Base-by-base conservation (phyloP, 2,888 invertebrate species). In the Hyles lineata region DNA sequence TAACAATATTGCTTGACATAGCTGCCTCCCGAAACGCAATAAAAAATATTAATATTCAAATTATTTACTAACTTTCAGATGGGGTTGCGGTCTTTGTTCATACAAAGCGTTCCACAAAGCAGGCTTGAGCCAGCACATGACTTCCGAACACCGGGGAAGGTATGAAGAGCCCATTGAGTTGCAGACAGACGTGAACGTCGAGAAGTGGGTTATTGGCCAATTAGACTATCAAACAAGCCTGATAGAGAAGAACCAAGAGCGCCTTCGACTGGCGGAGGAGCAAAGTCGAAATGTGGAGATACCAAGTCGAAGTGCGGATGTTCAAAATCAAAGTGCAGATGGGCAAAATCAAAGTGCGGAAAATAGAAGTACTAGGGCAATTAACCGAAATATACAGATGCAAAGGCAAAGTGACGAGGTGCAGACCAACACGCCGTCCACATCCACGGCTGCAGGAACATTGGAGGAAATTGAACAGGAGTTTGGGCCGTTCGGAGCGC, bases 11-110 rank as follows among this genome's bases (percentile, higher is more conserved):
- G 43, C 11, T 11, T 43, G 43, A 43, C 43, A 43, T 43, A 15
- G 11, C 43, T 43, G 43, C 43, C 11, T 43, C 43, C 43, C 2
- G 3, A 43, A 15, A 3, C 15, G n/a, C n/a, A n/a, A n/a, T n/a
- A n/a, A n/a, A n/a, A n/a, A n/a, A n/a, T n/a, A n/a, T n/a, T n/a
- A n/a, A n/a, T n/a, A n/a, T n/a, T n/a, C n/a, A n/a, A n/a, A n/a
- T n/a, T n/a, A n/a, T n/a, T n/a, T n/a, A n/a, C n/a, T n/a, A n/a
- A 76, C 82, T 88, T 82, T 17, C 83, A 96, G 96, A 78, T 96
- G 95, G 94, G 91, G 93, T 23, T 97, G 96, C 81, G 92, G 90
- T 23, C 83, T 92, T 2, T 97, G 97, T 81, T 90, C 94, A 0
- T 96, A 95, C 80, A 95, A 94, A 76, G 95, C 95, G 0, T 95